Evolutionary conservation across 2,888 invertebrate genomes (phyloP), one percentile per base, ranked within the genome.

Genomic region (Drosophila neutralis): DNA sequence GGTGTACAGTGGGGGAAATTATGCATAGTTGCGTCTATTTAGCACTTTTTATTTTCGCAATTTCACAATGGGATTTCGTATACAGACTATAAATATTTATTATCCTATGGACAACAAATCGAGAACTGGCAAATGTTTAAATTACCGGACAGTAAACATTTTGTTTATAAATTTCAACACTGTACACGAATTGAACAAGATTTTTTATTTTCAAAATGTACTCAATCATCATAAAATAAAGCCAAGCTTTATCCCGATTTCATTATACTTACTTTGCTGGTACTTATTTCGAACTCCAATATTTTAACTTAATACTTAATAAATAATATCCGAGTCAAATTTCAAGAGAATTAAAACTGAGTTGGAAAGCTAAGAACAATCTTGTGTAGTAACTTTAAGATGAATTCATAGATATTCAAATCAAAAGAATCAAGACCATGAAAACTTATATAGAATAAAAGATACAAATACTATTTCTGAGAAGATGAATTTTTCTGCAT

Each of bases 21-120:
- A 24, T 13, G 18, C 69, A 69, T 52, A 27, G 40, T 68, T 69
- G 10, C 11, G 7, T 35, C n/a, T 1, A 51, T 54, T 60, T 60
- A 40, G 35, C 53, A 56, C 33, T 35, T 56, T 24, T 29, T 27
- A 36, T 35, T 18, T 21, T 13, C n/a, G 35, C 67, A 56, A 18
- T 29, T 51, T 51, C 24, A 2, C 10, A 35, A 52, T 29, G 29
- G 5, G 42, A 36, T 38, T 48, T 31, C 13, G 13, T 67, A 31
- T 11, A 36, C 21, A 24, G 27, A 13, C 49, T 27, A 51, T 51
- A n/a, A 65, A 21, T 18, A 66, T 31, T 45, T 53, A 53, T 53
- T 31, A 38, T 11, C 11, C 4, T 15, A 29, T 36, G 18, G 64
- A 64, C 65, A 65, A 29, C 40, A 65, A 35, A 65, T 15, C 21